These are phyloP conservation scores for Drosophila kurseongensis DNA, from an alignment of 1,140 invertebrate genomes.

Conservation along the genomic window DNA sequence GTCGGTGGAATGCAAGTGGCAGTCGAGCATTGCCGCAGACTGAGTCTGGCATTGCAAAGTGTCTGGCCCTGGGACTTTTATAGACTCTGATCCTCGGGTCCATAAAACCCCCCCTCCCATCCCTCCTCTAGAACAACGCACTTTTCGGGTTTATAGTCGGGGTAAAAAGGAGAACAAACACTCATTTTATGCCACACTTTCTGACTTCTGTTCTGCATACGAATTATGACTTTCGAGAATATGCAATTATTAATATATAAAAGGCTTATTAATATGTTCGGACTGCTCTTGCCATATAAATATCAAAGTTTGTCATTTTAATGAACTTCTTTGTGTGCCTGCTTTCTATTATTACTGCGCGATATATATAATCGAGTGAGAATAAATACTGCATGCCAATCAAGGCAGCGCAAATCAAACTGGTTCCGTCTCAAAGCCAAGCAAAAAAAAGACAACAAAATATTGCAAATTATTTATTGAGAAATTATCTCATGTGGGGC, in stretches of 20 bases:
- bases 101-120: neutral
- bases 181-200: constrained; percentile 36
- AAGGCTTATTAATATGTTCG: constrained; percentile 6
- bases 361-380: constrained; percentile 7
- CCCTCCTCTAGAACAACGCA: neutral
- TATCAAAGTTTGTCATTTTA: constrained; percentile 63
- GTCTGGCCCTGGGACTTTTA: constrained; percentile 34
- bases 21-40: constrained; percentile 39
- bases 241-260: constrained; percentile 6
- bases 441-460: constrained; percentile 28
- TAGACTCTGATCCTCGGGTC: constrained; percentile 5
- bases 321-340: constrained; percentile 49
- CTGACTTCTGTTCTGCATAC: constrained; percentile 6
- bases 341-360: constrained; percentile 31
- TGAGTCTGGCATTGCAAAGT: constrained; percentile 30
- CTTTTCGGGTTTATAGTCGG: neutral
- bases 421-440: constrained; percentile 42
- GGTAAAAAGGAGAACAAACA: neutral
- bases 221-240: constrained; percentile 23
- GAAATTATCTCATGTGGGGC: constrained; percentile 60
- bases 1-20: constrained; percentile 42
- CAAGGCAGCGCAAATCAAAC: constrained; percentile 56
- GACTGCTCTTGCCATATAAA: constrained; percentile 30
- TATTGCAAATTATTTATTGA: constrained; percentile 67
- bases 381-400: constrained; percentile 50